Percentiles rank a stretch among this genome's conserved stretches.
These are phyloP conservation scores for Porites cylindrica DNA, from an alignment of 92 coral and sea anemone species.

Conservation along the genomic window DNA sequence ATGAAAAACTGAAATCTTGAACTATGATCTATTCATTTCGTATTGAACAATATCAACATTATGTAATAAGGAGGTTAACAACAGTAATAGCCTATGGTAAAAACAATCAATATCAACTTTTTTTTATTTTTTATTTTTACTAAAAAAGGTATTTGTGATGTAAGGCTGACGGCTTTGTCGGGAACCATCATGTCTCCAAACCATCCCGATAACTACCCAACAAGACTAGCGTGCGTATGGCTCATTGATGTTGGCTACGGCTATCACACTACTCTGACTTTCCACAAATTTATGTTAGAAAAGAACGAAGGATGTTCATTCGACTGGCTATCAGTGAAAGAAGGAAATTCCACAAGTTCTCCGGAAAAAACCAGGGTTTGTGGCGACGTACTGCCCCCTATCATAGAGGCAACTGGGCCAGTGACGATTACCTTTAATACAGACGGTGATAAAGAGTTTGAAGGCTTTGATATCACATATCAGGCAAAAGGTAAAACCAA, in stretches of 20 bases:
- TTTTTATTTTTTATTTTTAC: neutral
- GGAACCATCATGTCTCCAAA: constrained; percentile 79
- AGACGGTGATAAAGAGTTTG: constrained; percentile 76
- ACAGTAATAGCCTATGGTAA: no score
- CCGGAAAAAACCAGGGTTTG: constrained; percentile 55
- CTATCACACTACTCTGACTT: constrained; percentile 66
- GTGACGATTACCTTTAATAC: constrained; percentile 72
- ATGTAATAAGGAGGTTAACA: no score
- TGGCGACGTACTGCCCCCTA: constrained; percentile 64
- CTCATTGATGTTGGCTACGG: constrained; percentile 78
- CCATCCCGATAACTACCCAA: constrained; percentile 70
- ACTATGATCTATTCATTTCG: no score
- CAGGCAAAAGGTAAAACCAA: constrained; percentile 64
- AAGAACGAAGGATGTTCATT: constrained; percentile 48
- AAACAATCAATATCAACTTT: neutral
- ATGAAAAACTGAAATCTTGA: no score
- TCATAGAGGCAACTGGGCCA: constrained; percentile 69
- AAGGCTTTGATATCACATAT: constrained; percentile 74
- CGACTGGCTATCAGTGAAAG: constrained; percentile 73
- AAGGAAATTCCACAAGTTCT: constrained; percentile 57
- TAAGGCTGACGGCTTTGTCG: constrained; percentile 43
- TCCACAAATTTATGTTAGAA: constrained; percentile 73
- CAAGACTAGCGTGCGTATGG: constrained; percentile 65
- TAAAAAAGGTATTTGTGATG: constrained; percentile 65
- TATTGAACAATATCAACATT: no score